phyloP scores from a whole-genome alignment of 2,113 vertebrate species.

The Nyctibius bracteatus region DNA sequence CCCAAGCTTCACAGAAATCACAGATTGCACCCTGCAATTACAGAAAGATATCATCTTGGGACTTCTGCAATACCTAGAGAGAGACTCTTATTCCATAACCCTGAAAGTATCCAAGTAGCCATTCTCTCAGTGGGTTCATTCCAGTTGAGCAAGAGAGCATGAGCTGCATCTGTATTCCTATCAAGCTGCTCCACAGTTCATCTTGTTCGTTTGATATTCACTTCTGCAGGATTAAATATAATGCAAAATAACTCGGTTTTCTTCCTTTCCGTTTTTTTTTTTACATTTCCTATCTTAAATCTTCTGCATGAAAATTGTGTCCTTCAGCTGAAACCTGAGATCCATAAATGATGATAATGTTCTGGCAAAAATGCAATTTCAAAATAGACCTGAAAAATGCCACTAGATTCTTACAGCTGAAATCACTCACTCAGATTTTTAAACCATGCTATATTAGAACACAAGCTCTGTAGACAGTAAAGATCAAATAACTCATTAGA shows the following conservation, averaged over 20 bases:
- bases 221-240: background rate
- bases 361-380: background rate
- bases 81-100: background rate
- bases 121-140: background rate
- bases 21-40: constrained; percentile 90
- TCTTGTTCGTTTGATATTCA: background rate
- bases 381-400: background rate
- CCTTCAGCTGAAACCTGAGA: background rate
- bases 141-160: background rate
- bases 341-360: background rate
- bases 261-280: background rate
- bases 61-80: background rate
- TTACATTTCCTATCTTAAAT: background rate
- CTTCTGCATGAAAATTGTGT: background rate
- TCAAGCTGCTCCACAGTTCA: background rate
- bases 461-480: background rate
- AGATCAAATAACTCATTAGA: background rate
- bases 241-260: background rate
- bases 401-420: background rate
- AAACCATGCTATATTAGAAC: background rate
- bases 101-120: background rate
- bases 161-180: background rate
- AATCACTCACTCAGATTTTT: background rate
- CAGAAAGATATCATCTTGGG: background rate
- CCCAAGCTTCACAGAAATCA: constrained; percentile 99